These are phyloP conservation scores for Polia nebulosa DNA, from an alignment of 2,888 invertebrate species.

Conservation along the genomic window DNA sequence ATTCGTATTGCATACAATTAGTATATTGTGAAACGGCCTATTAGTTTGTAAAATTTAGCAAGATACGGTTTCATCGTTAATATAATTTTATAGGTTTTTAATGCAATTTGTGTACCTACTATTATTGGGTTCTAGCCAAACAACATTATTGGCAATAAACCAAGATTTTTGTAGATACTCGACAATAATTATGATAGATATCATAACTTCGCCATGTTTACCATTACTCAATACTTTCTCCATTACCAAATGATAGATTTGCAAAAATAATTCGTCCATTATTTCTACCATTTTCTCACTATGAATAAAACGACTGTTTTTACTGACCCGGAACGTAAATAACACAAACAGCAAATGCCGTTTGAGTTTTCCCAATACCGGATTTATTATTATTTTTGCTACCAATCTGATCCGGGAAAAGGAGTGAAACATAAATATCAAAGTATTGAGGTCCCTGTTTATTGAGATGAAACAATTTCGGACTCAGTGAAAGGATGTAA, in stretches of 20 bases:
- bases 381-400: conserved; percentile 41
- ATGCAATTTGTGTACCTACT: neutral
- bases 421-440: conserved; percentile 28
- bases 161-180: conserved; percentile 7
- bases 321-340: conserved; percentile 6
- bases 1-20: no score
- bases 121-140: neutral
- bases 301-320: neutral
- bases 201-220: conserved; percentile 8
- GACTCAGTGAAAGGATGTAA: conserved; percentile 2
- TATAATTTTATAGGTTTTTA: no score
- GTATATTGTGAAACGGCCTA: no score
- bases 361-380: conserved; percentile 15
- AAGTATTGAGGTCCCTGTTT: conserved; percentile 8
- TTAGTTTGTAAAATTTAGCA: no score
- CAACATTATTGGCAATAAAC: neutral
- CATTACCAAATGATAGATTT: conserved; percentile 17
- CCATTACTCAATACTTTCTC: neutral
- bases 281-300: neutral
- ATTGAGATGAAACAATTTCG: conserved; percentile 30
- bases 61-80: no score
- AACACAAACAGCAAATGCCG: conserved; percentile 12
- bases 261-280: conserved; percentile 8
- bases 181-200: neutral
- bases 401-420: conserved; percentile 1